Base-by-base conservation (phyloP, 2,888 invertebrate species). In the Malthinus seriepunctatus region DNA sequence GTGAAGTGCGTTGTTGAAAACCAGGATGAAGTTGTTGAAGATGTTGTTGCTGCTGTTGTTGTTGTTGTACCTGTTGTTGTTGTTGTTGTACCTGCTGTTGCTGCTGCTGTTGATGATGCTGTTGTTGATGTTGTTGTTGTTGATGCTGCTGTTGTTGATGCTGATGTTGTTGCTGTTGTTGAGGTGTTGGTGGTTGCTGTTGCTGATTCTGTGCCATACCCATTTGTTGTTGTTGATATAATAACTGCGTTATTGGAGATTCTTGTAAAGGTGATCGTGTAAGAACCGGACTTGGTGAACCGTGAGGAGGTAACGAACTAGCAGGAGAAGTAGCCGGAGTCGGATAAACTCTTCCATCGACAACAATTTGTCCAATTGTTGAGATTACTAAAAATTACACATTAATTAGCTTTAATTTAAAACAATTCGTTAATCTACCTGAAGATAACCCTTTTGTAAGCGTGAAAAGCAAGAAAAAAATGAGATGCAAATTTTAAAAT, bases 281-380 rank as follows among this genome's bases (percentile, higher is more conserved):
- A 55, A 78, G 77, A 61, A 71, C 72, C 0, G 78, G 78, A 61
- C 76, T 74, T 11, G 77, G 70, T 9, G 74, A 74, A 50, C 69
- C 67, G 51, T 70, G 71, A 7, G 73, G 72, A 11, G 73, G 69
- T 46, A 72, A 60, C 45, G 71, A 60, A 63, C 51, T 54, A 37
- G 67, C 75, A 7, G 82, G 79, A 33, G 79, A 80, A 3, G 80
- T 78, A 12, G 81, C 72, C 42, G 78, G 75, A 2, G 82, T 78
- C 32, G 88, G 86, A 81, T 91, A 91, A 65, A 89, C 85, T 75
- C 91, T 86, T 57, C 92, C 92, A 79, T 92, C 92, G 60, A 92
- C 92, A 39, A 92, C 88, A 70, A 92, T 90, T 62, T 88, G 88
- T 63, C 92, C 92, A 73, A 92, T 87, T 49, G 86, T 86, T 45